These are phyloP conservation scores for Ormyrus nitidulus DNA, from an alignment of 2,888 invertebrate genomes.

Conservation along the genomic window DNA sequence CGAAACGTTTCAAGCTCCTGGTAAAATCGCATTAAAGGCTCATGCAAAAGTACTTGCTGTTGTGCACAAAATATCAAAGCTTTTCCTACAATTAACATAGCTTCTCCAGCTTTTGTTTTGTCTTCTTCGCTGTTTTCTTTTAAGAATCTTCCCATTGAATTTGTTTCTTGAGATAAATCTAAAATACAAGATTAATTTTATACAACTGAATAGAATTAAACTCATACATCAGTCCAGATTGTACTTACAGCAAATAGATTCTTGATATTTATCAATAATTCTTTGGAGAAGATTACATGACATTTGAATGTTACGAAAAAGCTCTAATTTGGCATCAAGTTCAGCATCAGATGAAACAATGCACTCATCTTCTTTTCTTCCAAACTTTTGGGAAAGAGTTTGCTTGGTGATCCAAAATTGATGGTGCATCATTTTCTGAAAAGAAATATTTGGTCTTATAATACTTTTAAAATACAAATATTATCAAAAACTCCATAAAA, in stretches of 20 bases:
- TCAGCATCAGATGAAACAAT: conserved; percentile 97
- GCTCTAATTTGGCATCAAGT: conserved; percentile 95
- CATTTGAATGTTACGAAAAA: conserved; percentile 93
- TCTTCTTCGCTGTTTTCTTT: conserved; percentile 94
- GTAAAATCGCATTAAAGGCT: conserved; percentile 91
- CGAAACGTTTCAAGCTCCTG: conserved; percentile 98
- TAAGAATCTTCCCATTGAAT: conserved; percentile 93
- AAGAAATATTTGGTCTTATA: neutral
- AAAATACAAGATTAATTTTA: conserved; percentile 25
- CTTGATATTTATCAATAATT: conserved; percentile 95
- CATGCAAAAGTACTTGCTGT: conserved; percentile 90
- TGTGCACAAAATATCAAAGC: conserved; percentile 93
- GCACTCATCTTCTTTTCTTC: conserved; percentile 98
- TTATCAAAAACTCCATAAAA: no score
- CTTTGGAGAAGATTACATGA: conserved; percentile 91
- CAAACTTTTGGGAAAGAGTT: conserved; percentile 92
- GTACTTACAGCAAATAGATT: conserved; percentile 86
- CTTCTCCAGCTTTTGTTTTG: conserved; percentile 88
- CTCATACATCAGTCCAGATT: neutral
- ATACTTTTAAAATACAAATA: no score
- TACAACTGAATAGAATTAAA: neutral
- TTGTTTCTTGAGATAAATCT: conserved; percentile 96
- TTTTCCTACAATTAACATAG: conserved; percentile 90
- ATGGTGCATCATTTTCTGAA: conserved; percentile 85
- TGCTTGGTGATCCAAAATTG: conserved; percentile 99